A percentile compares a stretch with the other conserved stretches of the same genome.
Evolutionary conservation across 2,888 invertebrate genomes (phyloP).

Genomic region (Drosophila leonis): DNA sequence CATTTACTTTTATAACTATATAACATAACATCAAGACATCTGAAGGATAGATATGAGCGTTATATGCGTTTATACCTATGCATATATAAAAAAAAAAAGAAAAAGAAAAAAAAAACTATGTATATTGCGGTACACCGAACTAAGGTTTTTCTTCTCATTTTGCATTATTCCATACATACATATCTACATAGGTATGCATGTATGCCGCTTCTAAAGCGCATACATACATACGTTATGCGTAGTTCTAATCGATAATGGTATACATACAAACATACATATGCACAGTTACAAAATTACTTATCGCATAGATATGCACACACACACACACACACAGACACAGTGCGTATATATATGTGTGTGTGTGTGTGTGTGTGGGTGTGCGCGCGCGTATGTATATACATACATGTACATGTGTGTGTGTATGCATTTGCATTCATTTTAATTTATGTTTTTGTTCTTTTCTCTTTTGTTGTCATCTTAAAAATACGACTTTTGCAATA

Average conservation of each 20-base stretch:
- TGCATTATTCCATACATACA: slow-evolving; percentile 6
- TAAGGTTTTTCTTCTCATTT: not conserved
- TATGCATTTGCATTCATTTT: slow-evolving; percentile 22
- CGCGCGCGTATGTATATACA: not conserved
- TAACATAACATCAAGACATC: not conserved
- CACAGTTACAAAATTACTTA: slow-evolving; percentile 3
- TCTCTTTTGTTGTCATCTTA: slow-evolving; percentile 17
- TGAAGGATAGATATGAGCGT: not conserved
- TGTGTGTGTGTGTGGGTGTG: not conserved
- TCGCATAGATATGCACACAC: slow-evolving; percentile 2
- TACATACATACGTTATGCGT: slow-evolving; percentile 11
- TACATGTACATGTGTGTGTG: not conserved
- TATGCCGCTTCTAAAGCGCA: slow-evolving; percentile 2
- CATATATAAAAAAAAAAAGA: too few species aligned
- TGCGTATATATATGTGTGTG: not conserved
- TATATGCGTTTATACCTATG: slow-evolving; percentile 5
- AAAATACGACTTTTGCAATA: slow-evolving; percentile 52
- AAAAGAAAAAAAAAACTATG: not conserved
- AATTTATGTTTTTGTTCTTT: slow-evolving; percentile 33
- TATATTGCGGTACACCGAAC: not conserved
- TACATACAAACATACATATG: slow-evolving; percentile 11
- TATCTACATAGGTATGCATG: not conserved
- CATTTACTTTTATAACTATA: slow-evolving; percentile 8
- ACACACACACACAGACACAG: not conserved
- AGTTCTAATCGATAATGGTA: slow-evolving; percentile 18